These are phyloP conservation scores for Corbicula japonica DNA, from an alignment of 2,888 invertebrate species.

Conservation along the genomic window DNA sequence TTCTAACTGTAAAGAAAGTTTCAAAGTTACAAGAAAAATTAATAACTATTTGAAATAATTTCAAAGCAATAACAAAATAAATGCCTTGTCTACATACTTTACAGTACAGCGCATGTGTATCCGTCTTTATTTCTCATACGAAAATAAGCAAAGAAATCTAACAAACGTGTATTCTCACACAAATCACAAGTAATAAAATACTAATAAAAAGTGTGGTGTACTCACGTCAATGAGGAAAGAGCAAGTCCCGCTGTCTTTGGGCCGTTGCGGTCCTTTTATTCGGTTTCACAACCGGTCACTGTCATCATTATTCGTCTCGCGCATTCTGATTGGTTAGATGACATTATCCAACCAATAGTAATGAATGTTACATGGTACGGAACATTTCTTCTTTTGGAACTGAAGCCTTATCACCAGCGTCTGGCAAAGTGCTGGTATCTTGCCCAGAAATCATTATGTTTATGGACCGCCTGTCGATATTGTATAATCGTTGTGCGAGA, in stretches of 20 bases:
- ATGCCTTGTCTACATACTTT: no score
- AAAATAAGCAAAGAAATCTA: no score
- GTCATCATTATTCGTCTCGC: background rate
- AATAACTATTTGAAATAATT: no score
- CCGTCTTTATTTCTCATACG: no score
- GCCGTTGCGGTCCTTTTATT: slow-evolving; percentile 12
- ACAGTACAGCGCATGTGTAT: no score
- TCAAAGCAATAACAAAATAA: no score
- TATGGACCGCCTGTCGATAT: slow-evolving; percentile 1
- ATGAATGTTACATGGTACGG: background rate
- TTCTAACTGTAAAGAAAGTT: slow-evolving; percentile 26
- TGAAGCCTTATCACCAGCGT: slow-evolving; percentile 1
- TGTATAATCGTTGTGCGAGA: slow-evolving; percentile 3
- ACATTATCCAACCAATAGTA: slow-evolving; percentile 15
- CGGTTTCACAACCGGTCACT: background rate
- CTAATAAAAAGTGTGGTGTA: no score
- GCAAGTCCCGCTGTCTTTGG: slow-evolving; percentile 18
- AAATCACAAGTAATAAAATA: no score
- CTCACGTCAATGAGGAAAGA: slow-evolving; percentile 32
- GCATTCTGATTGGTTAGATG: slow-evolving; percentile 25
- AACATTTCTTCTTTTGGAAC: slow-evolving; percentile 30
- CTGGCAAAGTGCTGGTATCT: slow-evolving; percentile 7
- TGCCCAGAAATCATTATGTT: slow-evolving; percentile 10
- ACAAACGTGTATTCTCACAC: no score
- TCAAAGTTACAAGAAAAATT: no score